Base-by-base conservation (phyloP, 2,888 invertebrate genomes). In the Hydraecia micacea region DNA sequence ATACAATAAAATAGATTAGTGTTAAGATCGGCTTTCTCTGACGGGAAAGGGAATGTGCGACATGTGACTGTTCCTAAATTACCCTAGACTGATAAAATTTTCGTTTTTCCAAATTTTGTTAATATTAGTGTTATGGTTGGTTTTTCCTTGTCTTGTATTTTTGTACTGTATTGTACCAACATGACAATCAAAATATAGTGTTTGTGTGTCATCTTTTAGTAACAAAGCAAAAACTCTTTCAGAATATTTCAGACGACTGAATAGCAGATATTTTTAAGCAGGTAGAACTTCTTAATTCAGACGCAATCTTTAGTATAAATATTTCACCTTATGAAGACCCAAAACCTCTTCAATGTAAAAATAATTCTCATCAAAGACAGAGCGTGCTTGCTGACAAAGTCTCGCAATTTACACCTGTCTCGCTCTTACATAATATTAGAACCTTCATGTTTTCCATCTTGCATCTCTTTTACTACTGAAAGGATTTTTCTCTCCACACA, bases 401-500 rank as follows among this genome's bases (percentile, higher is more conserved):
- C 65, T 65, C 15, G 36, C 60, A 55, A 60, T 67, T 80, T 36
- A 67, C 42, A 82, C 55, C 39, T 69, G 0, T 58, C 65, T 62
- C 32, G 11, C 13, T 75, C 72, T 78, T 62, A 55, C 77, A 80
- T 79, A 75, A 79, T 80, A 82, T 62, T 49, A 79, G 52, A 65
- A 79, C 72, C 69, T 36, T 73, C 36, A 72, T 79, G 77, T 78
- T 82, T 77, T 79, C 81, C 79, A 86, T 83, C 77, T 75, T 73
- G 67, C 77, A 65, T 81, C 79, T 58, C 77, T 79, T 75, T 84
- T 73, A 32, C 60, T 49, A 15, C 66, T 89, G 72, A 77, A 79
- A 85, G 79, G 80, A 88, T 78, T 76, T 84, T 74, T 71, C 65
- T 1, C 75, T 81, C 76, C 71, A 79, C 71, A 71, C 73, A 78